phyloP scores from a whole-genome alignment of 1,140 invertebrate species.

The Micrasema minimum region DNA sequence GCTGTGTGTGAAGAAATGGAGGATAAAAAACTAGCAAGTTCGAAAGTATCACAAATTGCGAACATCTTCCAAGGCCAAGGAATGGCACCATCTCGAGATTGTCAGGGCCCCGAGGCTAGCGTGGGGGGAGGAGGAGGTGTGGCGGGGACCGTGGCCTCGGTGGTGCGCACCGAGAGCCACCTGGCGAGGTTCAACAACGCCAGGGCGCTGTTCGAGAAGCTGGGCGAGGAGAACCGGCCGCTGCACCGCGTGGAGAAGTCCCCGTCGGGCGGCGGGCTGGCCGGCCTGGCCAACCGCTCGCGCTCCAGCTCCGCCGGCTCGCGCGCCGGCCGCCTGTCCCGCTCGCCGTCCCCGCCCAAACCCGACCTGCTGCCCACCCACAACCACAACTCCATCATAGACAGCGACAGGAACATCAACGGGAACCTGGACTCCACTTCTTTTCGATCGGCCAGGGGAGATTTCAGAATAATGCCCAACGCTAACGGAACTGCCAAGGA shows the following conservation, averaged over 20 bases:
- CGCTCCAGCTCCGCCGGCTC: constrained; percentile 72
- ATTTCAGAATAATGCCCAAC: constrained; percentile 42
- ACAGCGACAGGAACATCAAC: constrained; percentile 41
- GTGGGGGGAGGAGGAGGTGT: constrained; percentile 61
- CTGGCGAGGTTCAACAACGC: constrained; percentile 92
- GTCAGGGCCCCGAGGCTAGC: constrained; percentile 48
- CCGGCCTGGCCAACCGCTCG: constrained; percentile 62
- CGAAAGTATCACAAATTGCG: constrained; percentile 90
- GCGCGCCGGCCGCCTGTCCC: constrained; percentile 68
- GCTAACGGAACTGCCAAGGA: constrained; percentile 59
- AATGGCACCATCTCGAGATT: constrained; percentile 62
- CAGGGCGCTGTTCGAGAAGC: constrained; percentile 90
- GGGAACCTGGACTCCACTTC: constrained; percentile 34
- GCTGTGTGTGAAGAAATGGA: constrained; percentile 63
- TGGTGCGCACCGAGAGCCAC: constrained; percentile 89
- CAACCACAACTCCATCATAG: constrained; percentile 29
- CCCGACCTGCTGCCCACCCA: constrained; percentile 58
- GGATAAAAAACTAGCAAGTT: constrained; percentile 75
- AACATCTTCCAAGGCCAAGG: constrained; percentile 90
- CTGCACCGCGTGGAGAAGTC: constrained; percentile 65
- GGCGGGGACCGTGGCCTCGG: constrained; percentile 71
- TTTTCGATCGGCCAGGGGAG: constrained; percentile 14
- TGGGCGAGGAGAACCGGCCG: constrained; percentile 80
- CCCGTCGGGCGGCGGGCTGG: constrained; percentile 62
- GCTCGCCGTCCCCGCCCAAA: constrained; percentile 62